Base-by-base conservation (phyloP, 1,140 invertebrate species). In the Amphibalanus amphitrite region DNA sequence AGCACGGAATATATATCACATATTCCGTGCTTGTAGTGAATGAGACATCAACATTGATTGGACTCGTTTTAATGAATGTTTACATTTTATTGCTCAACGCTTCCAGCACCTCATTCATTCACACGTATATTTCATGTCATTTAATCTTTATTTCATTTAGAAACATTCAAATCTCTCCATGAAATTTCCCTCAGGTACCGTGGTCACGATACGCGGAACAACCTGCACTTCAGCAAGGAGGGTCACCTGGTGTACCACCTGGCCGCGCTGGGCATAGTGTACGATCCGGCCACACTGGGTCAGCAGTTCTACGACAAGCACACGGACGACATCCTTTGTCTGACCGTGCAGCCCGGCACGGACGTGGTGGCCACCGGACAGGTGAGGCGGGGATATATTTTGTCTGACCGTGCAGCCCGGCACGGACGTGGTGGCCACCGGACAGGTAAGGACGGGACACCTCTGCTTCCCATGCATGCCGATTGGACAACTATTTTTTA, bases 291-390 rank as follows among this genome's bases (percentile, higher is more conserved):
- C 26, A 72, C 73, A 3, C 8, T 29, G 3, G 40, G 17, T 1
- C 73, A 74, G 59, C 40, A 67, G 10, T 73, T 74, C 59, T 75
- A 75, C 70, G 70, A 74, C 1, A 73, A 70, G 38, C 74, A 75
- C 69, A 75, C 74, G 64, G 74, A 75, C 64, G 74, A 75, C 30
- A 75, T 75, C 64, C 70, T 74, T 33, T 75, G 74, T 40, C 30
- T 75, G 6, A 70, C 72, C 67, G 70, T 75, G 20, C 73, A 75
- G 67, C 73, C 73, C 1, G 73, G 59, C 26, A 73, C 72, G 3
- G 40, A 68, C 13, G 59, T 72, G 28, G 73, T 74, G 17, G 74
- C 74, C n/a, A 71, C 74, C 13, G 74, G 73, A 25, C 73, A 75
- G 72, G 73, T 74, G 29, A 38, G 72, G 30, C 3, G 25, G 29